phyloP scores from a whole-genome alignment of 2,888 invertebrate genomes.

The Heteromyza rotundicornis region DNA sequence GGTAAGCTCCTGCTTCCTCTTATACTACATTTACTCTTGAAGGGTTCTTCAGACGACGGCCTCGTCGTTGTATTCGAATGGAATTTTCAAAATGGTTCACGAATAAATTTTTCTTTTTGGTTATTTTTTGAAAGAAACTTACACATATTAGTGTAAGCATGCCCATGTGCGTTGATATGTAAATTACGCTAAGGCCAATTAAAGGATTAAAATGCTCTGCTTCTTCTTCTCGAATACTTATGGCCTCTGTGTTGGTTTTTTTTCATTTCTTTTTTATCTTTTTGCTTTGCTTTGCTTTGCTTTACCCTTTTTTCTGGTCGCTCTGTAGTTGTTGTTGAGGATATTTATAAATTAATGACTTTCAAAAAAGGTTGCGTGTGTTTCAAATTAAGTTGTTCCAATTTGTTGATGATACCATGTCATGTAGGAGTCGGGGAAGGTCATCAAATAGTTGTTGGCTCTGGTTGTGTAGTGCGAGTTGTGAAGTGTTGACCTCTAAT shows the following conservation, averaged over 20 bases:
- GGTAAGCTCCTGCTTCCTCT: too few relatives aligned
- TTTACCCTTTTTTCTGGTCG: neutral
- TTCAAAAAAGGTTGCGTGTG: conserved; percentile 19
- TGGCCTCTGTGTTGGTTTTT: neutral
- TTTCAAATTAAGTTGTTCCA: conserved; percentile 20
- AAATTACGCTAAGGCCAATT: conserved; percentile 16
- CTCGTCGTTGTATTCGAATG: too few relatives aligned
- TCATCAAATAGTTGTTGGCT: too few relatives aligned
- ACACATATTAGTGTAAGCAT: too few relatives aligned
- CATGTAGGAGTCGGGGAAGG: neutral
- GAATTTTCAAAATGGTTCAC: too few relatives aligned
- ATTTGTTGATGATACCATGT: neutral
- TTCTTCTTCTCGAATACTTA: neutral
- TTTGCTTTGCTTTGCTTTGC: conserved; percentile 32
- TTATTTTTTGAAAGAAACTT: too few relatives aligned
- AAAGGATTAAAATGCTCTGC: conserved; percentile 18
- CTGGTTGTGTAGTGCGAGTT: too few relatives aligned
- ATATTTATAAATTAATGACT: conserved; percentile 14
- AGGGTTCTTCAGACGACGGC: too few relatives aligned
- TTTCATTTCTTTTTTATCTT: neutral
- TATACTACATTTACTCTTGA: too few relatives aligned
- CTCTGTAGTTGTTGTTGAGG: neutral
- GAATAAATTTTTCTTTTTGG: too few relatives aligned
- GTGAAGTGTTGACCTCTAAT: too few relatives aligned
- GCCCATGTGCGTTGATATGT: too few relatives aligned